Base-by-base conservation (phyloP, 2,797 vertebrate genomes). In the Dendrocincla tyrannina region DNA sequence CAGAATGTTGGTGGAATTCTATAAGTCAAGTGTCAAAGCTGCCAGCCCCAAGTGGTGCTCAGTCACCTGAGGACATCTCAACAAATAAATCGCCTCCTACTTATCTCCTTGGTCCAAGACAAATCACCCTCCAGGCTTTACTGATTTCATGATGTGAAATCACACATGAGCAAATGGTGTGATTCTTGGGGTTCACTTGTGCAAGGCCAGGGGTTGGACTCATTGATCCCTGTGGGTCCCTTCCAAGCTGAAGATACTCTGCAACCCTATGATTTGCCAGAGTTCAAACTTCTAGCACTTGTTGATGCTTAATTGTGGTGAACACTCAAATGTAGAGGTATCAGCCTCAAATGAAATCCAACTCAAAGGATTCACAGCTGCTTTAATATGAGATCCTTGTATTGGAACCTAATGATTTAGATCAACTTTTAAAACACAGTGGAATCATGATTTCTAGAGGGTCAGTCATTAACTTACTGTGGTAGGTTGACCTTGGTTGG, bases 181-280 rank as follows among this genome's bases (percentile, higher is more conserved):
- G 44, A 44, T 39, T 64, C 28, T 70, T 58, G 12, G 42, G 10
- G 17, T 27, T 52, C 28, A 58, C 10, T 12, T 33, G 24, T 39
- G 28, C 20, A 77, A 17, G 32, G 10, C 17, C 42, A 39, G 0
- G 1, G 50, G 19, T 2, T 44, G 28, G 17, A 50, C 16, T 44
- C 0, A 0, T 22, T 59, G 20, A 19, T 69, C 23, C 28, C 56
- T 30, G 28, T 33, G 8, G 0, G n/a, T 33, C 24, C 14, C 8
- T 77, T 70, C 19, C 24, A 30, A 70, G 50, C 13, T 33, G 50
- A 70, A 7, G n/a, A 33, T 44, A 23, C 5, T 50, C 56, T 15
- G 14, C 12, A 77, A 33, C 39, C 56, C 17, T 52, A 6, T 50
- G 19, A 69, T 70, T 59, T 69, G 30, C 11, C 37, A 19, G 23